Conservation (phyloP, 1,140 invertebrate genomes). For the Portunus trituberculatus region DNA sequence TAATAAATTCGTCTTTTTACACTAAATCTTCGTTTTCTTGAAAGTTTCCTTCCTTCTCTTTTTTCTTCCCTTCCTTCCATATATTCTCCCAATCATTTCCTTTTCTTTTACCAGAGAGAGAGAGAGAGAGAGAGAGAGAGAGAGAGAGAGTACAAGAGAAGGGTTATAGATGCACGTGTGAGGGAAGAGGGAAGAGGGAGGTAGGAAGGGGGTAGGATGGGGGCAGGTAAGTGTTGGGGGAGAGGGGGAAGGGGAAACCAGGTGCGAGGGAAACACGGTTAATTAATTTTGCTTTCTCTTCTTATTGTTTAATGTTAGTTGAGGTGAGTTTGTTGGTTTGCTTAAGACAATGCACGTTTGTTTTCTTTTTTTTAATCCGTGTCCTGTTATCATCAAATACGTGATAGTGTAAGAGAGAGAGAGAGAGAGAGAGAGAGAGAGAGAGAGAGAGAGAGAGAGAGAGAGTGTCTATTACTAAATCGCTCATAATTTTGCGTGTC, state of each 20-base stretch:
- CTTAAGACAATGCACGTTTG: not conserved
- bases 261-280: not conserved
- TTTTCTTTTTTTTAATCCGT: too few species aligned
- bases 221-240: too few species aligned
- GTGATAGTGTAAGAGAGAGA: not conserved
- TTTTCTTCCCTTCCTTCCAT: too few species aligned
- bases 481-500: not conserved
- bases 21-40: too few species aligned
- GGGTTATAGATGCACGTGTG: too few species aligned
- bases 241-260: not conserved
- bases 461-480: too few species aligned
- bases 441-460: too few species aligned
- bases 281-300: not conserved
- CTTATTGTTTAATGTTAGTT: not conserved
- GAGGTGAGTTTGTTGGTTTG: not conserved
- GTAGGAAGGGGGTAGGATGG: not conserved
- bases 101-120: not conserved
- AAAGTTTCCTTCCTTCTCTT: too few species aligned
- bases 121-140: not conserved
- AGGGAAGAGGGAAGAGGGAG: not conserved
- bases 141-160: not conserved
- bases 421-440: conserved; percentile 1
- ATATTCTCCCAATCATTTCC: too few species aligned
- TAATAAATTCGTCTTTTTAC: too few species aligned
- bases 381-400: not conserved